Percentiles rank a stretch among this genome's conserved stretches.
Conservation (phyloP, 2,888 invertebrate species). For the Asteroscopus sphinx region DNA sequence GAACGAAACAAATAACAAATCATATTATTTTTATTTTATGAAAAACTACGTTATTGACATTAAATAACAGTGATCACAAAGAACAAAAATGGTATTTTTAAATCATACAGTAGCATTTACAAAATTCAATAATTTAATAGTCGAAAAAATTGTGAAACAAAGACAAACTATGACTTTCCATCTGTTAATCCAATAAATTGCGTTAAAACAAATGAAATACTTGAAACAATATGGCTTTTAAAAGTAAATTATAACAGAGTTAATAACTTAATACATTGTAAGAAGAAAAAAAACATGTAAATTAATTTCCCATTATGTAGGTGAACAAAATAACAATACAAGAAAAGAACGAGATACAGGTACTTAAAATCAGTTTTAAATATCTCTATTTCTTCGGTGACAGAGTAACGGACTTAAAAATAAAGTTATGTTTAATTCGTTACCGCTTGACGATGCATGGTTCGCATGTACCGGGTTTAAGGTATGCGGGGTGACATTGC, state of each 20-base stretch:
- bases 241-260: constrained; percentile 41
- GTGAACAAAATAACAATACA: constrained; percentile 41
- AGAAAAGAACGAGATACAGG: constrained; percentile 26
- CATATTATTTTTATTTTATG: too few relatives aligned
- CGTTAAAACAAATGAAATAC: not conserved
- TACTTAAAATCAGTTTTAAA: constrained; percentile 19
- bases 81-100: too few relatives aligned
- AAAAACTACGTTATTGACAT: too few relatives aligned
- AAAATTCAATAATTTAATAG: not conserved
- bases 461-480: constrained; percentile 91
- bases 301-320: constrained; percentile 19
- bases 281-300: constrained; percentile 13
- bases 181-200: not conserved
- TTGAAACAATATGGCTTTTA: constrained; percentile 46
- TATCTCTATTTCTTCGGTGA: constrained; percentile 45
- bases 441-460: constrained; percentile 91
- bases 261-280: constrained; percentile 44
- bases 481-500: constrained; percentile 91
- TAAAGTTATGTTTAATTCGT: constrained; percentile 43
- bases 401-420: constrained; percentile 41
- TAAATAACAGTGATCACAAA: too few relatives aligned
- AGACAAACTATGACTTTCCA: too few relatives aligned
- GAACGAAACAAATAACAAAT: too few relatives aligned
- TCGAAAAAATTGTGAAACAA: too few relatives aligned
- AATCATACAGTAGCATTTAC: not conserved